A percentile compares a stretch with the other conserved stretches of the same genome.
Conservation (phyloP, 2,888 invertebrate genomes). For the Myopa testacea region DNA sequence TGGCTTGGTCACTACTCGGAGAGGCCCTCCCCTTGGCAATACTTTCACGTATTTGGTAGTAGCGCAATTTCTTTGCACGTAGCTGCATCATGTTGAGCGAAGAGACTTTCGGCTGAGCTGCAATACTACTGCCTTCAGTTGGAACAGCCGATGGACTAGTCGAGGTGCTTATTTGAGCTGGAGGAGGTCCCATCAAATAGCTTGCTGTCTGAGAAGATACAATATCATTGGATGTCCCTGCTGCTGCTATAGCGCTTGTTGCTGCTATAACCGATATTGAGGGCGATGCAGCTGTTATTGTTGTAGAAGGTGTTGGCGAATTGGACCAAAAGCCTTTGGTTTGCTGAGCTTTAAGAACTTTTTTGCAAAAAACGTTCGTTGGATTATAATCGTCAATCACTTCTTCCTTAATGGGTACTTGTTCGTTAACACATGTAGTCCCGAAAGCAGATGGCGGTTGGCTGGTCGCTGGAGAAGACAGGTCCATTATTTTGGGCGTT, state of each 20-base stretch:
- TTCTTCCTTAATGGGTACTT: slow-evolving; percentile 60
- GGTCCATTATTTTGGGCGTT: slow-evolving; percentile 61
- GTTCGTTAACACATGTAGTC: not conserved
- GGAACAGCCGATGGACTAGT: slow-evolving; percentile 56
- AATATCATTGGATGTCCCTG: slow-evolving; percentile 41
- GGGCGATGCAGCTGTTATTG: slow-evolving; percentile 38
- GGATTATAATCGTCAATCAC: slow-evolving; percentile 63
- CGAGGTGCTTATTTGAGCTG: slow-evolving; percentile 61
- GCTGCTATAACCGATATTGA: slow-evolving; percentile 53
- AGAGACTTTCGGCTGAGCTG: slow-evolving; percentile 65
- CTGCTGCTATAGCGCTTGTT: slow-evolving; percentile 56
- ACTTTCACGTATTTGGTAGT: slow-evolving; percentile 26
- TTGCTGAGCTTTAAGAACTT: slow-evolving; percentile 67
- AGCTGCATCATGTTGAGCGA: slow-evolving; percentile 69
- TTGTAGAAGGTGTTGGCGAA: slow-evolving; percentile 55
- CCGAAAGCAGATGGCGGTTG: slow-evolving; percentile 44
- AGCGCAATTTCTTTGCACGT: slow-evolving; percentile 69
- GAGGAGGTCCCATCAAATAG: slow-evolving; percentile 68
- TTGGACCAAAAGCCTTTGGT: slow-evolving; percentile 66
- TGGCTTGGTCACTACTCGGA: slow-evolving; percentile 50
- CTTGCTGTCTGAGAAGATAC: slow-evolving; percentile 59
- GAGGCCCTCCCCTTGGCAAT: slow-evolving; percentile 35
- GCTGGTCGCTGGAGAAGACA: slow-evolving; percentile 49
- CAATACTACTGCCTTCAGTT: slow-evolving; percentile 30
- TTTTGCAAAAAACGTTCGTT: slow-evolving; percentile 66